Base-by-base conservation (phyloP, 2,888 invertebrate genomes). In the Ennomos fuscantarius region DNA sequence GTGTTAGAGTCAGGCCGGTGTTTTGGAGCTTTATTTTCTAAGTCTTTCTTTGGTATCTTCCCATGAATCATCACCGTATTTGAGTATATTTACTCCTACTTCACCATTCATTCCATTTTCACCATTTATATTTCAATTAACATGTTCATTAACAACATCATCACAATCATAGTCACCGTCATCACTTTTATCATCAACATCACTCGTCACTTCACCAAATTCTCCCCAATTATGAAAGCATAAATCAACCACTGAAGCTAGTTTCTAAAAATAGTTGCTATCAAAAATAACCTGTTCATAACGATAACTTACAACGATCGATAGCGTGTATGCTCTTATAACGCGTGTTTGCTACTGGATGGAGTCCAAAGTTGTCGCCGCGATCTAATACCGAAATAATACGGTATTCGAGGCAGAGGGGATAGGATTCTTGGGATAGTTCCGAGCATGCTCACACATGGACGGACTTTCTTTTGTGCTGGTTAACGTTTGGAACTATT, bases 351-450 rank as follows among this genome's bases (percentile, higher is more conserved):
- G 73, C 77, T 77, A 90, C 91, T 92, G 91, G 91, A 89, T 81
- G 79, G 74, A 74, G 70, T 89, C 89, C 90, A 90, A 91, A 87
- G 86, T 78, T 89, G 89, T 92, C 90, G 84, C 87, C 79, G 85
- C 86, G 81, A 48, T 60, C 82, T 76, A 84, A 86, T 87, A 90
- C 91, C 81, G 67, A 92, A 91, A 92, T 90, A 90, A 85, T 75
- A 80, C 82, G 80, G 82, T 75, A 84, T 82, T 77, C 67, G 78
- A 70, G 63, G 74, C 84, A 88, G 82, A 84, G 79, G 89, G 83
- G 82, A 82, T 81, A 79, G 70, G 77, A 81, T 84, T 82, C 78
- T 81, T 71, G 67, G 63, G 86, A 86, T 84, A 77, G 62, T 74
- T 74, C 66, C 66, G 74, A 70, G 73, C 70, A 66, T 63, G 62